These are phyloP conservation scores for Xenus cinereus DNA, from an alignment of 2,113 vertebrate genomes.

Conservation along the genomic window DNA sequence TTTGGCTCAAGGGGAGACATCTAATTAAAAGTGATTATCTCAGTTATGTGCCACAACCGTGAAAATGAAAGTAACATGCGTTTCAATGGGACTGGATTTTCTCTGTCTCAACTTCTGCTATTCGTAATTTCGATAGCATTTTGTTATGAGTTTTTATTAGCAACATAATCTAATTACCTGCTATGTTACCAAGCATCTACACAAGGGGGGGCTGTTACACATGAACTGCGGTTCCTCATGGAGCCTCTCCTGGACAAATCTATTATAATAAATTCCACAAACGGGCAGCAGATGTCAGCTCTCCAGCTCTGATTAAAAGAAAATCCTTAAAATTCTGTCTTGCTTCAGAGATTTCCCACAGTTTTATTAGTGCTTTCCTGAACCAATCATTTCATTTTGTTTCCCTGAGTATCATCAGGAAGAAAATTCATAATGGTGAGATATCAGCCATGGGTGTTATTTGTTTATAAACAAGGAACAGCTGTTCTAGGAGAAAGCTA, in stretches of 20 bases:
- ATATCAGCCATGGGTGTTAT: not conserved
- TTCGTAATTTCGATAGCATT: not conserved
- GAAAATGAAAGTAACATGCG: not conserved
- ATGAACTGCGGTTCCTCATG: not conserved
- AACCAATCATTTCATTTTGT: slow-evolving; percentile 12
- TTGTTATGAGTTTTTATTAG: not conserved
- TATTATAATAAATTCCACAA: not conserved
- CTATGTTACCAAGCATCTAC: not conserved
- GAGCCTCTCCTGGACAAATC: not conserved
- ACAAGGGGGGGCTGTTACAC: slow-evolving; percentile 12
- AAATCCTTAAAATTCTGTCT: slow-evolving; percentile 4
- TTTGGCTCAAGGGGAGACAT: slow-evolving; percentile 32
- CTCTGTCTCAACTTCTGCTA: not conserved
- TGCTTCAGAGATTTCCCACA: not conserved
- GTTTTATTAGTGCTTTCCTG: slow-evolving; percentile 10
- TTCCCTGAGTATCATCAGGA: not conserved
- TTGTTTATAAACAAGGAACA: slow-evolving; percentile 23
- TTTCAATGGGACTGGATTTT: not conserved
- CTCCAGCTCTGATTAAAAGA: not conserved
- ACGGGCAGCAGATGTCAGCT: slow-evolving; percentile 48
- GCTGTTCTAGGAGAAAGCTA: not conserved
- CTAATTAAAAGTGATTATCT: slow-evolving; percentile 30
- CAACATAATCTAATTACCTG: not conserved
- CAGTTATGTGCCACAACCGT: not conserved
- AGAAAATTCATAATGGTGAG: slow-evolving; percentile 7